A percentile compares a stretch with the other conserved stretches of the same genome.
Conservation (phyloP, 2,797 vertebrate genomes). For the Nannoperca australis region DNA sequence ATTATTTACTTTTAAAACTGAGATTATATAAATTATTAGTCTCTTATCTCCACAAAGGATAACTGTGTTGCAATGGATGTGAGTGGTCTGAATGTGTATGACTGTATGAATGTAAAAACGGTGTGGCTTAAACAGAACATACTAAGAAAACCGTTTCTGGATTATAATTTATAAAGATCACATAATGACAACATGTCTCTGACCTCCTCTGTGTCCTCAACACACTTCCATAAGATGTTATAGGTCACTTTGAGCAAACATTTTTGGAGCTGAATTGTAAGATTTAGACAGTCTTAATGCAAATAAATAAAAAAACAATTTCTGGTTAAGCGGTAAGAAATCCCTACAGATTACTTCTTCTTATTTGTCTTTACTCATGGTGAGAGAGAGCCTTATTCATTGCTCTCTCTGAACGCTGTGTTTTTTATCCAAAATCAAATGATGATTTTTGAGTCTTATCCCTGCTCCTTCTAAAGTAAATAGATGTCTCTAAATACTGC, state of each 20-base stretch:
- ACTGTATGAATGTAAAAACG: background rate
- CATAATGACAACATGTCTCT: background rate
- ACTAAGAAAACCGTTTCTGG: background rate
- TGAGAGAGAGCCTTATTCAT: background rate
- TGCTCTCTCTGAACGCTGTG: background rate
- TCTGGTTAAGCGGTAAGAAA: background rate
- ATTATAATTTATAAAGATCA: background rate
- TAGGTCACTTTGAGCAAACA: background rate
- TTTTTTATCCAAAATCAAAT: conserved; percentile 48
- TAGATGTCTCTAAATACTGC: conserved; percentile 52
- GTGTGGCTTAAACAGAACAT: background rate
- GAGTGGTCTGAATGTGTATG: background rate
- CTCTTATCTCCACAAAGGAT: background rate
- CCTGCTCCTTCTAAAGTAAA: conserved; percentile 51
- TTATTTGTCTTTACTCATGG: background rate
- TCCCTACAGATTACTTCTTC: background rate
- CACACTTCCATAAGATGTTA: background rate
- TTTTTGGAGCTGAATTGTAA: background rate
- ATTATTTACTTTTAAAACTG: background rate
- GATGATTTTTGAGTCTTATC: conserved; percentile 30
- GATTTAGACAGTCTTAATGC: background rate
- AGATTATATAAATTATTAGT: background rate
- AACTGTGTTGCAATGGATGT: background rate
- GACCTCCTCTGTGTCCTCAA: background rate
- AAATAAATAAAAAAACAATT: background rate